Percentiles rank a stretch among this genome's conserved stretches.
Conservation (phyloP, 2,797 vertebrate genomes). For the Cetoscarus ocellatus region DNA sequence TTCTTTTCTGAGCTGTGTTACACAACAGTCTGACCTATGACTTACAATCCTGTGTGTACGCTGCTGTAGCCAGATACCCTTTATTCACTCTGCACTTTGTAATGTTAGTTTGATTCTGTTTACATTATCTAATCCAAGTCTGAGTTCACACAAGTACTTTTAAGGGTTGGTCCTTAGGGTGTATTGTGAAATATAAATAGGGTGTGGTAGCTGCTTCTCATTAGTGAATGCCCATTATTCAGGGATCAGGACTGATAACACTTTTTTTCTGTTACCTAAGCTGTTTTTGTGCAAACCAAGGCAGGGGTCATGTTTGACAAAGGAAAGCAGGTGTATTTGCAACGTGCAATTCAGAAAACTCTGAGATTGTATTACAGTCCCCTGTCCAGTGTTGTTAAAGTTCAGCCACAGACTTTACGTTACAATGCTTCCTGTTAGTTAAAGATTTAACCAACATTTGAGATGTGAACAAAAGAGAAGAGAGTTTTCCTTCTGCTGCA, state of each 20-base stretch:
- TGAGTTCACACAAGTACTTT: neutral
- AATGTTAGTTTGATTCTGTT: neutral
- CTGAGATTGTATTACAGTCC: neutral
- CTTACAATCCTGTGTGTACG: neutral
- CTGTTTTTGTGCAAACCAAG: neutral
- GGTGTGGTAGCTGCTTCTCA: neutral
- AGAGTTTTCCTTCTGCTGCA: neutral
- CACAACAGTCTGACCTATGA: neutral
- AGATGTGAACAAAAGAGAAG: neutral
- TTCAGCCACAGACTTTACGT: neutral
- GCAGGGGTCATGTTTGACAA: neutral
- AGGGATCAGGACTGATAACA: neutral
- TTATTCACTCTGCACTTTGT: slow-evolving; percentile 25
- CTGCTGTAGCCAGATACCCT: neutral
- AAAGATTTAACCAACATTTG: neutral
- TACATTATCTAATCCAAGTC: neutral
- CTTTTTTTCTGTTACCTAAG: too few relatives aligned
- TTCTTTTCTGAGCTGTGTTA: too few relatives aligned
- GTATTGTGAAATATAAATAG: neutral
- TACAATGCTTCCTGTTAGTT: too few relatives aligned
- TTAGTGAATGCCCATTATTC: neutral
- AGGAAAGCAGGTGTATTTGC: neutral
- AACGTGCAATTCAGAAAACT: neutral
- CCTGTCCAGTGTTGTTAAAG: neutral
- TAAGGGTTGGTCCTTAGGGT: too few relatives aligned